Conservation (phyloP, 1,140 invertebrate genomes). For the Olivierus martensii region DNA sequence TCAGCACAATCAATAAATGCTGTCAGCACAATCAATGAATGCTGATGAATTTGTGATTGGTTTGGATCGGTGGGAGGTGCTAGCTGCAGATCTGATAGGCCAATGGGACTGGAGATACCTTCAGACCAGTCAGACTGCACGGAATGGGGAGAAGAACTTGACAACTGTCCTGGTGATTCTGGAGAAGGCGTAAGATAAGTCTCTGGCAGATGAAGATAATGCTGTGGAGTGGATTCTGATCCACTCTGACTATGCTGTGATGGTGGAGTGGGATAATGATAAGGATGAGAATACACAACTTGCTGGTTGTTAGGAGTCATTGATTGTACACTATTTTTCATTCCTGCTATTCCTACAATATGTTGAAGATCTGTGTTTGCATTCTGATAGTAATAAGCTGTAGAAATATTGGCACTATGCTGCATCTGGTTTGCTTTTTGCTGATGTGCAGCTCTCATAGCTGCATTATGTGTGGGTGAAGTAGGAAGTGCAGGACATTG, state of each 20-base stretch:
- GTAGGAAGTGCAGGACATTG: slow-evolving; percentile 69
- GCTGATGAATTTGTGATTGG: no score
- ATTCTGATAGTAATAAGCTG: slow-evolving; percentile 23
- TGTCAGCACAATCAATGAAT: no score
- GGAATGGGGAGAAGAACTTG: slow-evolving; percentile 75
- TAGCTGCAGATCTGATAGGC: neutral
- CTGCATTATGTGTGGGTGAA: slow-evolving; percentile 87
- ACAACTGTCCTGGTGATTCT: slow-evolving; percentile 88
- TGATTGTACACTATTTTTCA: neutral
- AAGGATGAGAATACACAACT: slow-evolving; percentile 18
- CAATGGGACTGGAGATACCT: slow-evolving; percentile 43
- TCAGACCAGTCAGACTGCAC: slow-evolving; percentile 85
- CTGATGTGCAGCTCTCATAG: slow-evolving; percentile 73
- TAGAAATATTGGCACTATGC: no score
- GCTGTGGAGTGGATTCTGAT: slow-evolving; percentile 49
- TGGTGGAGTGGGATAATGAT: slow-evolving; percentile 66
- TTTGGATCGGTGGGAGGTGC: no score
- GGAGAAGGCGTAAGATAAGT: slow-evolving; percentile 88
- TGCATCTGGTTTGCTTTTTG: slow-evolving; percentile 42
- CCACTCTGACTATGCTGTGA: slow-evolving; percentile 56
- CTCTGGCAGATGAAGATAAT: slow-evolving; percentile 43
- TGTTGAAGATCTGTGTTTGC: slow-evolving; percentile 9
- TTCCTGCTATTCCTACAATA: slow-evolving; percentile 1
- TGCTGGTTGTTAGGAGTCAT: slow-evolving; percentile 27
- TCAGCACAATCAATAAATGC: no score